These are phyloP conservation scores for Actinernus sp. DNA, from an alignment of 92 coral and sea anemone species.

Conservation along the genomic window DNA sequence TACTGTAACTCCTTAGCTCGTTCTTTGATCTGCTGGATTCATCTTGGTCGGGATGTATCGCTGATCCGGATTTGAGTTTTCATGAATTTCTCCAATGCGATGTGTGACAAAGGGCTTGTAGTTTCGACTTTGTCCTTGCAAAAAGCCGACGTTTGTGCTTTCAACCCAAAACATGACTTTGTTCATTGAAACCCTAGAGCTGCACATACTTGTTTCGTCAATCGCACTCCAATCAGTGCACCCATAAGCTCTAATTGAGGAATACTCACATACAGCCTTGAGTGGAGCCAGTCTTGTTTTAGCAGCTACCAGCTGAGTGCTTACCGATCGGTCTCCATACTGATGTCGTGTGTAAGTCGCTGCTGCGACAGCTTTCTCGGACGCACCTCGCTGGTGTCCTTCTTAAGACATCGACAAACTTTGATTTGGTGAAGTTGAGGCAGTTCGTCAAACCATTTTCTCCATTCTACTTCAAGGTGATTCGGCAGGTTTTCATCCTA, in stretches of 20 bases:
- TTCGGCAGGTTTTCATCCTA: constrained; percentile 21
- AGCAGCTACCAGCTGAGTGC: constrained; percentile 35
- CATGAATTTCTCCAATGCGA: constrained; percentile 62
- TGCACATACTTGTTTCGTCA: constrained; percentile 43
- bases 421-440: no score
- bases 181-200: constrained; percentile 41
- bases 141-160: constrained; percentile 47
- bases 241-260: constrained; percentile 71
- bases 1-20: constrained; percentile 45
- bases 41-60: constrained; percentile 63
- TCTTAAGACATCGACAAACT: no score
- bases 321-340: constrained; percentile 15
- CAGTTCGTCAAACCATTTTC: constrained; percentile 6
- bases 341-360: constrained; percentile 26
- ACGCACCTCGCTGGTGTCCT: constrained; percentile 34
- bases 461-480: constrained; percentile 5
- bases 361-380: constrained; percentile 62
- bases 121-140: constrained; percentile 62
- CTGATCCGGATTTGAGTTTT: constrained; percentile 57
- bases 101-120: constrained; percentile 64
- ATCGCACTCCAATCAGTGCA: constrained; percentile 55
- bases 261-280: constrained; percentile 64
- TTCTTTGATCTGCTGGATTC: constrained; percentile 74
- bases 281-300: constrained; percentile 70
- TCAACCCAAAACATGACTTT: constrained; percentile 58